Conservation (phyloP, 2,797 vertebrate genomes). For the Hybognathus amarus region DNA sequence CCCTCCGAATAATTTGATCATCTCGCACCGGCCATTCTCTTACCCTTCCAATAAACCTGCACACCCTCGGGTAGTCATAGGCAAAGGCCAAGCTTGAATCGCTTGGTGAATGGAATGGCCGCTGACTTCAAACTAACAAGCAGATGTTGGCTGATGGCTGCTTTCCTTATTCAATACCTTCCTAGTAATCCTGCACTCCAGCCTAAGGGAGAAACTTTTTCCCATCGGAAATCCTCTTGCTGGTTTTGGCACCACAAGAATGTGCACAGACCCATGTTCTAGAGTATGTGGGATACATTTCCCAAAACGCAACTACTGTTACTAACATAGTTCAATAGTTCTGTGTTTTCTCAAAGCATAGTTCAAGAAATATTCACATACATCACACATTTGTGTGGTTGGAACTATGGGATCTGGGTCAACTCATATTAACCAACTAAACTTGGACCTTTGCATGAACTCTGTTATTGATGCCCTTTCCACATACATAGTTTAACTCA, state of each 20-base stretch:
- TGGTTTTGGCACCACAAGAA: slow-evolving; percentile 1
- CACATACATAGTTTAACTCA: background rate
- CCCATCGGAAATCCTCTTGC: background rate
- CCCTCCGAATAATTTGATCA: slow-evolving; percentile 28
- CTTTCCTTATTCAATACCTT: slow-evolving; percentile 23
- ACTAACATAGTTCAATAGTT: background rate
- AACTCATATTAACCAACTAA: background rate
- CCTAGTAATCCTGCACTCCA: slow-evolving; percentile 18
- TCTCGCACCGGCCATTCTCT: slow-evolving; percentile 17
- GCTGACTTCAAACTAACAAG: slow-evolving; percentile 28
- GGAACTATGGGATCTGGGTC: background rate
- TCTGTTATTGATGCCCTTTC: slow-evolving; percentile 1
- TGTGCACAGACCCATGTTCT: background rate
- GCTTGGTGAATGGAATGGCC: slow-evolving; percentile 10
- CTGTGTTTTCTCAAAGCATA: background rate
- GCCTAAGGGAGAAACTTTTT: slow-evolving; percentile 24
- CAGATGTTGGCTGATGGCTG: slow-evolving; percentile 28
- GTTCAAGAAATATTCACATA: background rate
- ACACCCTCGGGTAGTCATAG: background rate
- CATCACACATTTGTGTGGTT: background rate
- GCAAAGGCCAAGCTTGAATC: slow-evolving; percentile 9
- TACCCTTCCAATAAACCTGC: slow-evolving; percentile 6
- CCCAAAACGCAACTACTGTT: background rate
- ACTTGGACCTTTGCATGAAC: background rate
- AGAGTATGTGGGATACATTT: background rate